Conservation (phyloP, 2,113 vertebrate species). For the Sapajus apella region DNA sequence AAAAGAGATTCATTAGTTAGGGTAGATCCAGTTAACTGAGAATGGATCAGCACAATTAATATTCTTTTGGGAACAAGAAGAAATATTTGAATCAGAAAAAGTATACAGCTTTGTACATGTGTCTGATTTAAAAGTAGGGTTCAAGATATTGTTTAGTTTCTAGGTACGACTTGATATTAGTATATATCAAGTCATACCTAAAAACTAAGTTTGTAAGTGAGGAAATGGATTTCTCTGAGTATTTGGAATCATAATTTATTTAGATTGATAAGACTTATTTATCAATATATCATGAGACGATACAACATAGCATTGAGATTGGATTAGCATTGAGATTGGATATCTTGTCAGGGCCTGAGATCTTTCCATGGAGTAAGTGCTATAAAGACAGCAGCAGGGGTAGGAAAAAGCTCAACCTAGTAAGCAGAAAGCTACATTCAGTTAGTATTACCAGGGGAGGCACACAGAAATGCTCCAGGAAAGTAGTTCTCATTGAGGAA, state of each 20-base stretch:
- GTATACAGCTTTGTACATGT: neutral
- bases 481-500: neutral
- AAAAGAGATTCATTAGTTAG: constrained; percentile 58
- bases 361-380: neutral
- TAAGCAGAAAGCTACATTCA: neutral
- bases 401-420: neutral
- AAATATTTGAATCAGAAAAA: constrained; percentile 48
- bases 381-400: neutral
- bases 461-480: neutral
- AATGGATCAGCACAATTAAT: constrained; percentile 7
- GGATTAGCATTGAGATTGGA: neutral
- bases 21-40: constrained; percentile 24
- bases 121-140: constrained; percentile 7
- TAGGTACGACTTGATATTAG: neutral
- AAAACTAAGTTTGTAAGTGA: neutral
- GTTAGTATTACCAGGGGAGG: neutral
- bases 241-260: neutral
- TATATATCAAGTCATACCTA: neutral
- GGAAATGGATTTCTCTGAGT: neutral
- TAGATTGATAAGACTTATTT: neutral
- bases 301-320: neutral
- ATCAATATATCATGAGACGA: neutral
- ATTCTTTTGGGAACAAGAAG: neutral
- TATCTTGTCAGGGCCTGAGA: neutral
- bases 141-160: neutral